Conservation (phyloP, 2,113 vertebrate species). For the Nestor notabilis region DNA sequence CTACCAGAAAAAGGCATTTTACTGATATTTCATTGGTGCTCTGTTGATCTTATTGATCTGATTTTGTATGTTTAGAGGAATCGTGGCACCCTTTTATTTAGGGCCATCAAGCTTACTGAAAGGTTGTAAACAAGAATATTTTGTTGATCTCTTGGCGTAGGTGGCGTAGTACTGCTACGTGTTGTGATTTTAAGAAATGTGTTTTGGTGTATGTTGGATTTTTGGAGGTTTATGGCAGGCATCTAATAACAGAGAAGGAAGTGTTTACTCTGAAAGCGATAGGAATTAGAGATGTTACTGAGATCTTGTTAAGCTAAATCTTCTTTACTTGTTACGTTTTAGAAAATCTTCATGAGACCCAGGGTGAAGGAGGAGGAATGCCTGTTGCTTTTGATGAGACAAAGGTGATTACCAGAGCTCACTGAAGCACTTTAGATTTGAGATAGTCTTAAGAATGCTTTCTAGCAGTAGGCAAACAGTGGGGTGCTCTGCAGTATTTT, state of each 20-base stretch:
- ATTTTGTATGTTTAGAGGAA: not conserved
- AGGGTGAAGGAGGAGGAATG: not conserved
- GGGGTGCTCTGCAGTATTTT: not conserved
- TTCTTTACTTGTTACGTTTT: not conserved
- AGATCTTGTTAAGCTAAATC: slow-evolving; percentile 7
- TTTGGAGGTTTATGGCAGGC: not conserved
- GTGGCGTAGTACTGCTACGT: not conserved
- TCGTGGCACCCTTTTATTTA: not conserved
- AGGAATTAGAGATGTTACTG: not conserved
- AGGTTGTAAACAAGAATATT: not conserved
- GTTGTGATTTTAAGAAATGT: not conserved
- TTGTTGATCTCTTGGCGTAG: not conserved
- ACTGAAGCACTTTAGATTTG: not conserved
- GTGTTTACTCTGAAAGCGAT: not conserved
- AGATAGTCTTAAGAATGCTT: not conserved
- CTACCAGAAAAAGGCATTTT: not conserved
- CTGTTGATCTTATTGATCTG: not conserved
- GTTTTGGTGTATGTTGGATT: not conserved
- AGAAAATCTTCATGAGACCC: not conserved
- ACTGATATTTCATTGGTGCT: not conserved
- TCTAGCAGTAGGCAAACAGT: slow-evolving; percentile 2
- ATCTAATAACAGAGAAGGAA: not conserved
- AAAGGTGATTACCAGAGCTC: not conserved
- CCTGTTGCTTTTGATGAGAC: slow-evolving; percentile 31
- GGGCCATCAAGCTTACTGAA: not conserved